Percentiles rank a stretch among this genome's conserved stretches.
Evolutionary conservation across 2,797 vertebrate species (phyloP).

Genomic region (Falco concolor): DNA sequence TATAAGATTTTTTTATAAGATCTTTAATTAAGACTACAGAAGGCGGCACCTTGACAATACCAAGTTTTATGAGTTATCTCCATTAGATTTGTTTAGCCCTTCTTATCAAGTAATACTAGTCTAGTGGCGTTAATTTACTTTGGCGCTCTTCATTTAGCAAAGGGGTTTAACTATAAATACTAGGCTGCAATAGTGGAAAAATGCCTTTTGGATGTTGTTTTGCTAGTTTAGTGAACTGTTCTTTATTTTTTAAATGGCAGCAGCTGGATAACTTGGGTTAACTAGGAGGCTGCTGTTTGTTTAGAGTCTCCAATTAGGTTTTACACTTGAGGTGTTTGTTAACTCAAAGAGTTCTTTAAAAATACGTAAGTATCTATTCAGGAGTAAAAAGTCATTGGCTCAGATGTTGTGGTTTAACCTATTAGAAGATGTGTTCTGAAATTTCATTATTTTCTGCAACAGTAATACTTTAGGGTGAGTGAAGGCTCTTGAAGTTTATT

Average conservation of each 20-base stretch:
- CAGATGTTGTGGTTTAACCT: neutral
- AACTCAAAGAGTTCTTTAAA: neutral
- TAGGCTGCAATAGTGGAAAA: neutral
- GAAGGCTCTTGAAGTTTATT: neutral
- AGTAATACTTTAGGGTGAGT: neutral
- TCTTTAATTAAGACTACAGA: neutral
- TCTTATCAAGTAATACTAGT: neutral
- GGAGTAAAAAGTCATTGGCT: neutral
- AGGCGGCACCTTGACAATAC: neutral
- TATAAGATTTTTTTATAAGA: neutral
- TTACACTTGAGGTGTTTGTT: neutral
- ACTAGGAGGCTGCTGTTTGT: neutral
- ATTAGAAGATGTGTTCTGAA: neutral
- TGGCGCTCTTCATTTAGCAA: neutral
- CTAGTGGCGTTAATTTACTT: neutral
- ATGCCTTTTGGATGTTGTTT: neutral
- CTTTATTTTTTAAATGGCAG: neutral
- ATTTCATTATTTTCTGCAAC: neutral
- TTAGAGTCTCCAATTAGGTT: neutral
- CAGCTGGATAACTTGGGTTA: neutral
- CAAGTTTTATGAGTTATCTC: neutral
- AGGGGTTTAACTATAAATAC: neutral
- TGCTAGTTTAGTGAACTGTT: neutral
- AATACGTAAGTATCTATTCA: neutral
- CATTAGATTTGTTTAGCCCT: neutral